Evolutionary conservation across 2,797 vertebrate species (phyloP), one percentile per base, ranked within the genome.

Genomic region (Macroramphosus scolopax): DNA sequence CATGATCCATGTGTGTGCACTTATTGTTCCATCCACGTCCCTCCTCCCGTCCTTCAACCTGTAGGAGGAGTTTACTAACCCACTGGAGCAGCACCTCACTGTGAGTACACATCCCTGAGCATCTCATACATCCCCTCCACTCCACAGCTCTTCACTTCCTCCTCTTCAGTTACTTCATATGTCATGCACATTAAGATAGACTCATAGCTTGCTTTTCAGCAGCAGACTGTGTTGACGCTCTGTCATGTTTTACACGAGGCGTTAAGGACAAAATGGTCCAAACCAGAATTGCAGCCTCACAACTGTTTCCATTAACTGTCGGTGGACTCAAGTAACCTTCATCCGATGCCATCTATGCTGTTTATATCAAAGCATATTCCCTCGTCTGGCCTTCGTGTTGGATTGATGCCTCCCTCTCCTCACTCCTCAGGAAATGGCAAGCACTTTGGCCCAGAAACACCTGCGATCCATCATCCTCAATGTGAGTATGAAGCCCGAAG

Each of bases 361-460:
- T n/a, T n/a, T n/a, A n/a, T n/a, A n/a, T n/a, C n/a, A n/a, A n/a
- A n/a, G n/a, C n/a, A n/a, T n/a, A n/a, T n/a, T n/a, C n/a, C n/a
- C n/a, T n/a, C n/a, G n/a, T n/a, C n/a, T n/a, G n/a, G n/a, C n/a
- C n/a, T n/a, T n/a, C n/a, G n/a, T n/a, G n/a, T n/a, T n/a, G n/a
- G n/a, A n/a, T 6, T 22, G 20, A 22, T 22, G 20, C 20, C 6
- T 22, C 20, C 6, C 20, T 35, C 72, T 74, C 33, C 17, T 63
- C 59, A 36, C 11, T 41, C 54, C 36, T 45, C 77, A 99, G 96
- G 96, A 98, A 78, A 98, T 99, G 95, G 95, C 96, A 28, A 96
- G 93, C 50, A 91, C 93, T 43, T 90, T 97, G 84, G 93, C 95
- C 37, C 96, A 99, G 92, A 99, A 97, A 85, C 95, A 98, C 84